Conservation (phyloP, 2,888 invertebrate genomes). For the Julus scanicus region DNA sequence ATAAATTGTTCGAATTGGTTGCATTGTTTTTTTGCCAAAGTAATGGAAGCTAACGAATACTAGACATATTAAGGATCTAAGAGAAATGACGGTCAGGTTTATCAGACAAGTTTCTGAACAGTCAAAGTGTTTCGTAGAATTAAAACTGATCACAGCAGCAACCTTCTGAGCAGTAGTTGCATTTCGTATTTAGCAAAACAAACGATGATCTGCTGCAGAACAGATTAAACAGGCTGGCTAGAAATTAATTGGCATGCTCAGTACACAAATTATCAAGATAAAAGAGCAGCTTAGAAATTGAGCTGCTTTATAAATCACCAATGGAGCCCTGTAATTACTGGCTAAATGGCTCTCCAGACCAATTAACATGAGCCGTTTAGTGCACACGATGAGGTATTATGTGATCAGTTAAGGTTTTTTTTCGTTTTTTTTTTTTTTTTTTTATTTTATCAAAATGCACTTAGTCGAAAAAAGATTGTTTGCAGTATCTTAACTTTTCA, state of each 20-base stretch:
- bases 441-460: not conserved
- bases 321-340: not conserved
- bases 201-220: not conserved
- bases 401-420: too few species aligned
- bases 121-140: not conserved
- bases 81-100: not conserved
- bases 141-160: not conserved
- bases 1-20: too few species aligned
- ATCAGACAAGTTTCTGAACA: not conserved
- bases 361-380: not conserved
- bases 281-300: slow-evolving; percentile 22
- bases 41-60: too few species aligned
- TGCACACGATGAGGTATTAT: not conserved
- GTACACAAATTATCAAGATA: slow-evolving; percentile 35
- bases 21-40: too few species aligned
- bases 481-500: not conserved
- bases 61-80: not conserved
- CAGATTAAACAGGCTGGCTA: slow-evolving; percentile 9
- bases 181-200: not conserved
- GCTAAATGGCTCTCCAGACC: slow-evolving; percentile 1
- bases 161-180: not conserved
- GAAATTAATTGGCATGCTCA: slow-evolving; percentile 27
- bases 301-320: slow-evolving; percentile 22
- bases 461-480: not conserved
- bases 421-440: not conserved